Evolutionary conservation across 30 jellyfish, hydroid and myxozoan species (phyloP).

Genomic region (Cassiopea andromeda): DNA sequence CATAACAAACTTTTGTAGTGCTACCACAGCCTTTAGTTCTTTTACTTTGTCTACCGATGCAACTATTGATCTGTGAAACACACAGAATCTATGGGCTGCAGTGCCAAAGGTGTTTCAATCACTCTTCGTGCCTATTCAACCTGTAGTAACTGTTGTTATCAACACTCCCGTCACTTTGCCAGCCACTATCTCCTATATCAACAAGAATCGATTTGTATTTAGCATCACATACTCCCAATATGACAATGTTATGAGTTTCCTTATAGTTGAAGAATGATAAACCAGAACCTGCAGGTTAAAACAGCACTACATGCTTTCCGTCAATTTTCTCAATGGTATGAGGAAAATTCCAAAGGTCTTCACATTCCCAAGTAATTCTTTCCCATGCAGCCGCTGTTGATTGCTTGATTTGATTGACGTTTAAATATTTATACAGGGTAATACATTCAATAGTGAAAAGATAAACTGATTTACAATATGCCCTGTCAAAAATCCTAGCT

Average conservation of each 20-base stretch:
- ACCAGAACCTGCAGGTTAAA: constrained; percentile 54
- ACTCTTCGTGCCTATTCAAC: constrained; percentile 15
- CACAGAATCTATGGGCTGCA: constrained; percentile 59
- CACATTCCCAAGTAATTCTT: constrained; percentile 10
- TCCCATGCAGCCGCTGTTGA: constrained; percentile 41
- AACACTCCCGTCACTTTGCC: constrained; percentile 73
- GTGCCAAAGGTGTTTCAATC: constrained; percentile 61
- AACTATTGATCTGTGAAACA: constrained; percentile 51
- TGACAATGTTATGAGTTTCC: constrained; percentile 45
- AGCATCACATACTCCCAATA: constrained; percentile 43
- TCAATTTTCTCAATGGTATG: constrained; percentile 47
- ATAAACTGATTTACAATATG: too few species aligned
- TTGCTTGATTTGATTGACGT: neutral
- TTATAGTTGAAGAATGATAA: constrained; percentile 50
- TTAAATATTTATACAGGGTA: too few species aligned
- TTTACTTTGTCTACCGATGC: constrained; percentile 35
- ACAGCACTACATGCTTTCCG: constrained; percentile 63
- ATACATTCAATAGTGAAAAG: too few species aligned
- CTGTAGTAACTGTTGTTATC: constrained; percentile 21
- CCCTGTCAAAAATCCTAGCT: too few species aligned
- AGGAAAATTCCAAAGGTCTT: constrained; percentile 45
- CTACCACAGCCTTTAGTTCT: constrained; percentile 33
- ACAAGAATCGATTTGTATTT: constrained; percentile 28
- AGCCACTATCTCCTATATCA: constrained; percentile 58
- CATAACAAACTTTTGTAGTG: constrained; percentile 39